These are phyloP conservation scores for fruit fly (Drosophila melanogaster) DNA, from an alignment of 1,140 invertebrate species.

Conservation along the genomic window Release_6_plus_ISO1_MT NC_004354.4:15212501-15213000, in stretches of 20 bases:
- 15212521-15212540: no score
- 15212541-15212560: no score
- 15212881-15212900: slow-evolving; percentile 42
- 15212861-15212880: slow-evolving; percentile 38
- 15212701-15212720: background rate
- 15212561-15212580: no score
- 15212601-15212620: background rate
- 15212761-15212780: slow-evolving; percentile 10
- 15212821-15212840: slow-evolving; percentile 26
- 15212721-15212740: slow-evolving; percentile 8
- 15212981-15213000: slow-evolving; percentile 75
- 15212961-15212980: slow-evolving; percentile 62
- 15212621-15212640: no score
- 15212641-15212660: no score
- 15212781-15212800: slow-evolving; percentile 10
- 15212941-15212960: slow-evolving; percentile 6
- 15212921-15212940: slow-evolving; percentile 31
- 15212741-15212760: slow-evolving; percentile 28
- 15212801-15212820: slow-evolving; percentile 4
- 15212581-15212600: background rate
- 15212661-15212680: background rate
- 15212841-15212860: slow-evolving; percentile 34
- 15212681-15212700: background rate
- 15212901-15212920: slow-evolving; percentile 16
- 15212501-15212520: slow-evolving; percentile 61